Evolutionary conservation across 1,140 invertebrate genomes (phyloP).

Genomic region (Diprion similis): DNA sequence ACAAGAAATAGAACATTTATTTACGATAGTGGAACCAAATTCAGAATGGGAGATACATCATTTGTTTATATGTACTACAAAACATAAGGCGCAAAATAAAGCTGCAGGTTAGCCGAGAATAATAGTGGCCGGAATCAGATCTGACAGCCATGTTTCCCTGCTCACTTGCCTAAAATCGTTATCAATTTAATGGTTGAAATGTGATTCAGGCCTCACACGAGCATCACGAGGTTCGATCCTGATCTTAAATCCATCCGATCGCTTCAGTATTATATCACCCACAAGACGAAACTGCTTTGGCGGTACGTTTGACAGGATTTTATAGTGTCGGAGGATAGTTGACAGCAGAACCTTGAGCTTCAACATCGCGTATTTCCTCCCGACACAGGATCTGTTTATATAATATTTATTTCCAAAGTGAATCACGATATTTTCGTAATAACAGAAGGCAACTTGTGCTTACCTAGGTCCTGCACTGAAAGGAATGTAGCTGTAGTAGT

Average conservation of each 20-base stretch:
- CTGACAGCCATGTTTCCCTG: no score
- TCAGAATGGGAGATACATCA: no score
- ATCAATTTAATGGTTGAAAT: no score
- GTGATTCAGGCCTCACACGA: no score
- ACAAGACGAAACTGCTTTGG: slow-evolving; percentile 56
- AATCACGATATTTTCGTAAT: slow-evolving; percentile 36
- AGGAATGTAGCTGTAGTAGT: slow-evolving; percentile 87
- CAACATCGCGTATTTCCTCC: slow-evolving; percentile 74
- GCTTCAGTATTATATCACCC: slow-evolving; percentile 61
- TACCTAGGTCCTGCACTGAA: slow-evolving; percentile 89
- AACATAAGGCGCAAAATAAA: no score
- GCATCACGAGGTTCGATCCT: slow-evolving; percentile 47
- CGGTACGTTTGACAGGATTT: slow-evolving; percentile 54
- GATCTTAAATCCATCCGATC: slow-evolving; percentile 59
- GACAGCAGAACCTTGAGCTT: slow-evolving; percentile 72
- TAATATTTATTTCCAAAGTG: slow-evolving; percentile 20
- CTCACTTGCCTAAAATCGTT: no score
- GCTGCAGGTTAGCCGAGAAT: no score
- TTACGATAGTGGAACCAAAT: no score
- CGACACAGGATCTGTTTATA: slow-evolving; percentile 63
- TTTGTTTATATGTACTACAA: no score
- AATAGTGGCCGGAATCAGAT: no score
- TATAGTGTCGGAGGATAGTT: slow-evolving; percentile 68
- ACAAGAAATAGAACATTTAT: no score
- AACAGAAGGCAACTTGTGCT: slow-evolving; percentile 42